phyloP scores from a whole-genome alignment of 2,797 vertebrate species.

The Poecilia wingei region DNA sequence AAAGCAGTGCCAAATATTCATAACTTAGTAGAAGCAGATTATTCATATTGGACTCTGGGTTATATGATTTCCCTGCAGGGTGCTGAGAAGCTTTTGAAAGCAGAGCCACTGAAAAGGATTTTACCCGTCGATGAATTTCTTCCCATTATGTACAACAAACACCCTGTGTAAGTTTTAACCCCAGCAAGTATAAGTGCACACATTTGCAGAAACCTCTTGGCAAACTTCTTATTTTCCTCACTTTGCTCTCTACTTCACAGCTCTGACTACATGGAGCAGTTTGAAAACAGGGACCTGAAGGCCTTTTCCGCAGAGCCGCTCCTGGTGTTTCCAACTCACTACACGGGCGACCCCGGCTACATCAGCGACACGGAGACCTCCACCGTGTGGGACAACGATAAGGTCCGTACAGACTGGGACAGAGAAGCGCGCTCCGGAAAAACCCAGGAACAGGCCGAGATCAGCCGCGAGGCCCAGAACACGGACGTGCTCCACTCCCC shows the following conservation, averaged over 20 bases:
- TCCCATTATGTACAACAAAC: slow-evolving; percentile 92
- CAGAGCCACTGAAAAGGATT: slow-evolving; percentile 85
- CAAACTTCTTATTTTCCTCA: not conserved
- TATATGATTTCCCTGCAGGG: slow-evolving; percentile 91
- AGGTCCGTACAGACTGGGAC: slow-evolving; percentile 89
- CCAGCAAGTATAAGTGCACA: not conserved
- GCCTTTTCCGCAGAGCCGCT: slow-evolving; percentile 93
- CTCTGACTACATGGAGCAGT: slow-evolving; percentile 87
- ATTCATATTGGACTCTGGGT: slow-evolving; percentile 93
- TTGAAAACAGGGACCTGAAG: slow-evolving; percentile 84
- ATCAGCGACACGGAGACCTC: slow-evolving; percentile 95
- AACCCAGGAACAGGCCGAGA: slow-evolving; percentile 86
- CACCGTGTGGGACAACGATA: slow-evolving; percentile 91
- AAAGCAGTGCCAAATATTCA: slow-evolving; percentile 88
- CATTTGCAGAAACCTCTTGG: not conserved
- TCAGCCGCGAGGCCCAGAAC: slow-evolving; percentile 89
- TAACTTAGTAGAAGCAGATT: slow-evolving; percentile 91
- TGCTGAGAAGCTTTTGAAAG: slow-evolving; percentile 87
- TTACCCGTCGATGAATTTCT: slow-evolving; percentile 94
- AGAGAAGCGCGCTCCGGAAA: slow-evolving; percentile 86
- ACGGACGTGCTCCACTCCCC: slow-evolving; percentile 88
- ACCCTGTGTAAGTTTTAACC: slow-evolving; percentile 86
- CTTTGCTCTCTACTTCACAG: slow-evolving; percentile 62
- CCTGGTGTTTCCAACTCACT: slow-evolving; percentile 92
- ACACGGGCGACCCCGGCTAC: slow-evolving; percentile 90